phyloP scores from a whole-genome alignment of 2,113 vertebrate genomes.

The Copsychus sechellarum region DNA sequence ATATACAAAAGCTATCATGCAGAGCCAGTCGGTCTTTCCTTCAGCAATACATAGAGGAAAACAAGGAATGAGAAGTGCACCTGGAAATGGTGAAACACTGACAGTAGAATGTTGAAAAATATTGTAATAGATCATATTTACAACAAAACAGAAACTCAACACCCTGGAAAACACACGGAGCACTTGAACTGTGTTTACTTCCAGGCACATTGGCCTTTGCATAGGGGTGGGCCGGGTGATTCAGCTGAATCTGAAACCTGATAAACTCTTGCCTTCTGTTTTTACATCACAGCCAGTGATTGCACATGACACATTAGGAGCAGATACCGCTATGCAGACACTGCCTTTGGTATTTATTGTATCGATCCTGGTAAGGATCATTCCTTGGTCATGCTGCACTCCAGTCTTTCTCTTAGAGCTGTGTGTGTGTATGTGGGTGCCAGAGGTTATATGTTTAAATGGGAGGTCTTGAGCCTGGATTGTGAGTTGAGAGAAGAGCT shows the following conservation, averaged over 20 bases:
- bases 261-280: constrained; percentile 71
- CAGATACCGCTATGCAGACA: background rate
- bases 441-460: background rate
- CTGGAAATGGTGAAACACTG: constrained; percentile 65
- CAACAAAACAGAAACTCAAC: constrained; percentile 71
- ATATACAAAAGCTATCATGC: constrained; percentile 62
- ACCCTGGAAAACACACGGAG: constrained; percentile 61
- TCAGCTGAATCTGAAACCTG: constrained; percentile 73
- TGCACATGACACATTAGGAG: constrained; percentile 42
- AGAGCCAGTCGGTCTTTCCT: constrained; percentile 42
- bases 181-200: constrained; percentile 64
- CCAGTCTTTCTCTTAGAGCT: background rate
- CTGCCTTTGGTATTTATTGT: constrained; percentile 52
- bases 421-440: background rate
- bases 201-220: constrained; percentile 58
- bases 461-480: background rate
- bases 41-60: constrained; percentile 41
- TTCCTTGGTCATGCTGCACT: background rate
- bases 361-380: background rate
- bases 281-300: constrained; percentile 51
- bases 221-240: constrained; percentile 62
- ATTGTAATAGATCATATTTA: constrained; percentile 66
- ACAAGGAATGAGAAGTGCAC: constrained; percentile 59
- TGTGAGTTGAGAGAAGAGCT: background rate
- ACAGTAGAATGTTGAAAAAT: constrained; percentile 31